These are phyloP conservation scores for Lota lota DNA, from an alignment of 2,113 vertebrate genomes.

Conservation along the genomic window DNA sequence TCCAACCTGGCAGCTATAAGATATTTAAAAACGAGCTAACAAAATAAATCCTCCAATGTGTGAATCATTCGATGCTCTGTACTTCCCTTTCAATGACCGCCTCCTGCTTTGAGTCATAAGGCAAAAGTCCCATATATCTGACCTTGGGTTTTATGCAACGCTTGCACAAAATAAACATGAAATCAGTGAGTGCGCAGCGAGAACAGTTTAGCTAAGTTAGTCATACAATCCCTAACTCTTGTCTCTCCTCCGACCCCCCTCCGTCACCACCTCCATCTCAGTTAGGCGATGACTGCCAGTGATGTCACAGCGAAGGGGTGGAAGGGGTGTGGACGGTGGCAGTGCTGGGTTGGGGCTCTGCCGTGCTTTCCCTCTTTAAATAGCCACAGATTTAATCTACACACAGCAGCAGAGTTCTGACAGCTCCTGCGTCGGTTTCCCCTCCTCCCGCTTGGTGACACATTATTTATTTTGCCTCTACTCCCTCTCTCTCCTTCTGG, in stretches of 20 bases:
- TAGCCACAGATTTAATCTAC: slow-evolving; percentile 75
- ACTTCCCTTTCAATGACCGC: slow-evolving; percentile 16
- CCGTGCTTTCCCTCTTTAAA: slow-evolving; percentile 65
- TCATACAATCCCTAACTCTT: slow-evolving; percentile 27
- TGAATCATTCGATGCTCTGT: background rate
- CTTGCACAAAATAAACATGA: background rate
- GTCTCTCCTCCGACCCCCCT: slow-evolving; percentile 13
- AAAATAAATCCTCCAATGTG: too few species aligned
- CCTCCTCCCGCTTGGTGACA: slow-evolving; percentile 73
- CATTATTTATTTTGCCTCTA: slow-evolving; percentile 66
- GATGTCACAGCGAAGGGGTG: slow-evolving; percentile 33
- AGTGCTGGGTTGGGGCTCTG: slow-evolving; percentile 31
- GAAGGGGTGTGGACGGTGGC: slow-evolving; percentile 40
- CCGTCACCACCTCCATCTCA: slow-evolving; percentile 22
- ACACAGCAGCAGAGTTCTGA: slow-evolving; percentile 76
- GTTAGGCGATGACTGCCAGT: slow-evolving; percentile 50
- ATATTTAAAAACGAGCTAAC: too few species aligned
- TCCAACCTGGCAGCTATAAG: too few species aligned
- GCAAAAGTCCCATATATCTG: slow-evolving; percentile 30
- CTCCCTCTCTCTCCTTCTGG: slow-evolving; percentile 61
- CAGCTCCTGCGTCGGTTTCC: slow-evolving; percentile 64
- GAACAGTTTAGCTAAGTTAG: too few species aligned
- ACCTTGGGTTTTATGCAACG: slow-evolving; percentile 45
- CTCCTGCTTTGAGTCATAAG: slow-evolving; percentile 35
- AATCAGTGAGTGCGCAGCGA: background rate